phyloP scores from a whole-genome alignment of 1,140 invertebrate species.

The Drosophila teissieri region DNA sequence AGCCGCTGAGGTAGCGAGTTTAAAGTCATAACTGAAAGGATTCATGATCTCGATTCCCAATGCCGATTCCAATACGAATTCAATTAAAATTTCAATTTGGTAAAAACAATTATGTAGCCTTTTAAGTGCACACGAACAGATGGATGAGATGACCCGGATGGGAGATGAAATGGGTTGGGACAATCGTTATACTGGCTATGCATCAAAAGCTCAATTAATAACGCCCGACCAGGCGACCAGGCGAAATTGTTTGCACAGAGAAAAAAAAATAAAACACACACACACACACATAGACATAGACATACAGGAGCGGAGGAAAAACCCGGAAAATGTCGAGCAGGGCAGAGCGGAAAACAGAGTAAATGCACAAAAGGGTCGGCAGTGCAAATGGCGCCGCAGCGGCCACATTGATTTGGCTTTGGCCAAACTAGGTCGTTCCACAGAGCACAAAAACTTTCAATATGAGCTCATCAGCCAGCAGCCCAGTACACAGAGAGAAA shows the following conservation, averaged over 20 bases:
- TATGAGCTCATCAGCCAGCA: conserved; percentile 72
- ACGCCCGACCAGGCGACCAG: conserved; percentile 71
- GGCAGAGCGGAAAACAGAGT: conserved; percentile 29
- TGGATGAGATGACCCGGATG: conserved; percentile 20
- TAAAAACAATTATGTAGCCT: conserved; percentile 62
- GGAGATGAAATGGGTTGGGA: conserved; percentile 31
- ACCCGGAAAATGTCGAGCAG: conserved; percentile 50
- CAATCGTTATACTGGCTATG: conserved; percentile 59
- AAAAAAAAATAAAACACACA: conserved; percentile 3
- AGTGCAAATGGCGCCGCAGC: conserved; percentile 76
- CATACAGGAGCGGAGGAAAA: conserved; percentile 13
- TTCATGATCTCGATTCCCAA: not conserved
- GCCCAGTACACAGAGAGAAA: conserved; percentile 11
- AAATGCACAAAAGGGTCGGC: conserved; percentile 69
- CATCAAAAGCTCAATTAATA: conserved; percentile 78
- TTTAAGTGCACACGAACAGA: conserved; percentile 55
- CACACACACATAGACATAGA: conserved; percentile 3
- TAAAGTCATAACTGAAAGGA: conserved; percentile 11
- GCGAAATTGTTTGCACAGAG: conserved; percentile 54
- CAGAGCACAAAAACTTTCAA: conserved; percentile 73
- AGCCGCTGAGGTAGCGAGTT: conserved; percentile 3
- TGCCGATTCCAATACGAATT: conserved; percentile 42
- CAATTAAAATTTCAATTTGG: conserved; percentile 74
- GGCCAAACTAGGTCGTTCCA: conserved; percentile 70
- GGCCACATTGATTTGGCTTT: conserved; percentile 79